A percentile compares a stretch with the other conserved stretches of the same genome.
Conservation (phyloP, 2,113 vertebrate species). For the Oplegnathus fasciatus region DNA sequence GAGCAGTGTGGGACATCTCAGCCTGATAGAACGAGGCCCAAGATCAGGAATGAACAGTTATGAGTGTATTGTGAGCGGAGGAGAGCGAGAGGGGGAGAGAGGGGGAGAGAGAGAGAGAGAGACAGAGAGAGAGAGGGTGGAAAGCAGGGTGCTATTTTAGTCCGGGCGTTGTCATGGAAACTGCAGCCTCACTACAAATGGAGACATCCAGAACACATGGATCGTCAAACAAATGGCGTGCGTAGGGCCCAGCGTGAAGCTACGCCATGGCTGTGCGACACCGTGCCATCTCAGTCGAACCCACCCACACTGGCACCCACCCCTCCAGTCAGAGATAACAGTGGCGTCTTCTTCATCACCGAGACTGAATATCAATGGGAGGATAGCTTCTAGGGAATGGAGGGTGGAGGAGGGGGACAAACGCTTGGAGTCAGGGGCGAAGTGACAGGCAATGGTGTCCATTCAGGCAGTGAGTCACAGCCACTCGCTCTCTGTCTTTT, state of each 20-base stretch:
- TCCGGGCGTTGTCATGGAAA: conserved; percentile 86
- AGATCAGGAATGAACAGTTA: conserved; percentile 76
- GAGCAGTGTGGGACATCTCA: conserved; percentile 66
- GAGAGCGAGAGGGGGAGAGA: no score
- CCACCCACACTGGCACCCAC: conserved; percentile 38
- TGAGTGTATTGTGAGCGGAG: conserved; percentile 57
- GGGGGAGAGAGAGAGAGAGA: conserved; percentile 33
- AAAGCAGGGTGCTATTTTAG: conserved; percentile 84
- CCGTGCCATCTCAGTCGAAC: conserved; percentile 57
- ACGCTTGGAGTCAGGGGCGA: conserved; percentile 61
- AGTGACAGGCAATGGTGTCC: conserved; percentile 72
- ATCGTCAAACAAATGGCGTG: conserved; percentile 78
- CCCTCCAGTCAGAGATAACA: conserved; percentile 47
- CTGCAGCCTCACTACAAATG: conserved; percentile 87
- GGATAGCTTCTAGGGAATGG: conserved; percentile 38
- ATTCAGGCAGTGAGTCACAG: conserved; percentile 67
- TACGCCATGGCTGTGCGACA: conserved; percentile 62
- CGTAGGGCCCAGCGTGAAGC: conserved; percentile 66
- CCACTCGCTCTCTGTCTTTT: conserved; percentile 64
- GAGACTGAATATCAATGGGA: conserved; percentile 73
- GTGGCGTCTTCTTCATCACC: conserved; percentile 56
- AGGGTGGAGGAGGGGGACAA: conserved; percentile 38
- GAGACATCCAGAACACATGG: conserved; percentile 84
- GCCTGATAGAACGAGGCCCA: conserved; percentile 57
- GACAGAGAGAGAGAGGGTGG: conserved; percentile 31